These are phyloP conservation scores for Sphaerodactylus townsendi DNA, from an alignment of 2,113 vertebrate genomes.

Conservation along the genomic window DNA sequence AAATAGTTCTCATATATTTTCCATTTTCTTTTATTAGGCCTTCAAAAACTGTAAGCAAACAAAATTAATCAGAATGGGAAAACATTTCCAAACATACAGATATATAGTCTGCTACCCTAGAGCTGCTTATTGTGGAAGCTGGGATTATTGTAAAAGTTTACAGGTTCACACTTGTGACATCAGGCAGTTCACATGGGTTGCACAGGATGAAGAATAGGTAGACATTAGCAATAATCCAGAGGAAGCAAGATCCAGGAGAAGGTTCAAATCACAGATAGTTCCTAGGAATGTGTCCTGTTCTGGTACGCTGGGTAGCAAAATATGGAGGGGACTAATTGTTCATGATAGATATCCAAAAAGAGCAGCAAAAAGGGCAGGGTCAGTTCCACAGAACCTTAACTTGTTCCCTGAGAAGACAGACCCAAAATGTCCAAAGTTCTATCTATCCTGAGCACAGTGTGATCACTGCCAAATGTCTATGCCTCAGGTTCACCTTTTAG, in stretches of 20 bases:
- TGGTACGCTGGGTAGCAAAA: background rate
- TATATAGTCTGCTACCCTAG: background rate
- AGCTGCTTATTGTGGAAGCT: background rate
- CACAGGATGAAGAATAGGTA: background rate
- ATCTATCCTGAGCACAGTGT: background rate
- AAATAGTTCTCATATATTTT: slow-evolving; percentile 27
- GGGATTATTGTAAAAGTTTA: background rate
- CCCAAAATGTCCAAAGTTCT: background rate
- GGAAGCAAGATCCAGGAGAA: background rate
- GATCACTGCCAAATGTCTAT: background rate
- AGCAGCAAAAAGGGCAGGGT: background rate
- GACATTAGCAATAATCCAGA: background rate
- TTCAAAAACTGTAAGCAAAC: slow-evolving; percentile 1
- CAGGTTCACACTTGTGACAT: background rate
- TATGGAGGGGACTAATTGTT: background rate
- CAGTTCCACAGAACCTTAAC: background rate
- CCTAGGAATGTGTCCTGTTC: background rate
- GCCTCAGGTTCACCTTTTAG: background rate
- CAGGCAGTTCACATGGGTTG: background rate
- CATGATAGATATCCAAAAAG: background rate
- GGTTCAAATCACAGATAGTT: background rate
- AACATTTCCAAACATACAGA: background rate
- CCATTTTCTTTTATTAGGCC: slow-evolving; percentile 19
- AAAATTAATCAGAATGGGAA: slow-evolving; percentile 8
- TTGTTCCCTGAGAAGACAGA: background rate